These are phyloP conservation scores for Psilopogon haemacephalus DNA, from an alignment of 2,113 vertebrate genomes.

Conservation along the genomic window DNA sequence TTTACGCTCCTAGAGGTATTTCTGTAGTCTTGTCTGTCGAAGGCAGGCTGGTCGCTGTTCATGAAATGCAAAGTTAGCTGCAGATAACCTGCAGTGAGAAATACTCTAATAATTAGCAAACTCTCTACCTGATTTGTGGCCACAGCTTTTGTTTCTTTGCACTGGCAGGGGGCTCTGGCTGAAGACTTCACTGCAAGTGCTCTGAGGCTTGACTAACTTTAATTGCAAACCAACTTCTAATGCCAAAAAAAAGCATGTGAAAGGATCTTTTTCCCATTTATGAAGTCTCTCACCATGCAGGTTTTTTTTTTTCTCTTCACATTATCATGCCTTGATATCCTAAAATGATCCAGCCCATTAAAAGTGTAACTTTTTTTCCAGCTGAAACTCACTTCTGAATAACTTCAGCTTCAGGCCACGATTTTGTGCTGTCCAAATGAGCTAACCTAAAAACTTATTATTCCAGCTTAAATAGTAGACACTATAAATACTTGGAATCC, in stretches of 20 bases:
- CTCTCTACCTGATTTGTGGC: not conserved
- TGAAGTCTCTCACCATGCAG: not conserved
- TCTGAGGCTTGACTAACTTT: not conserved
- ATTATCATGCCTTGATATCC: not conserved
- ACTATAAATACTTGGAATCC: not conserved
- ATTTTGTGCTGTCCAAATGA: not conserved
- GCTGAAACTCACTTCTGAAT: not conserved
- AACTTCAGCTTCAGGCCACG: not conserved
- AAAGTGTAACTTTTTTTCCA: not conserved
- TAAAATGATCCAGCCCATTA: not conserved
- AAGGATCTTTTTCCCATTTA: not conserved
- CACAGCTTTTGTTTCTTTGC: constrained; percentile 9
- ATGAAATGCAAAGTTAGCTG: not conserved
- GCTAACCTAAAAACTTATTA: not conserved
- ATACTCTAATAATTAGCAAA: not conserved
- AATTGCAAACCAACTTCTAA: not conserved
- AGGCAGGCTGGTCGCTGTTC: not conserved
- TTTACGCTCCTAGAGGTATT: not conserved
- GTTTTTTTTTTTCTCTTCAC: not conserved
- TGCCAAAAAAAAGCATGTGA: not conserved
- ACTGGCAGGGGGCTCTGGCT: constrained; percentile 13
- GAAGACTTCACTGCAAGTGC: not conserved
- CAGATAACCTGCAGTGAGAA: not conserved
- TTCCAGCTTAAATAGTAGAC: not conserved
- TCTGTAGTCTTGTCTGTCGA: not conserved